Percentiles rank a stretch among this genome's conserved stretches.
Evolutionary conservation across 2,797 vertebrate genomes (phyloP).

Genomic region (Triplophysa yarkandensis): DNA sequence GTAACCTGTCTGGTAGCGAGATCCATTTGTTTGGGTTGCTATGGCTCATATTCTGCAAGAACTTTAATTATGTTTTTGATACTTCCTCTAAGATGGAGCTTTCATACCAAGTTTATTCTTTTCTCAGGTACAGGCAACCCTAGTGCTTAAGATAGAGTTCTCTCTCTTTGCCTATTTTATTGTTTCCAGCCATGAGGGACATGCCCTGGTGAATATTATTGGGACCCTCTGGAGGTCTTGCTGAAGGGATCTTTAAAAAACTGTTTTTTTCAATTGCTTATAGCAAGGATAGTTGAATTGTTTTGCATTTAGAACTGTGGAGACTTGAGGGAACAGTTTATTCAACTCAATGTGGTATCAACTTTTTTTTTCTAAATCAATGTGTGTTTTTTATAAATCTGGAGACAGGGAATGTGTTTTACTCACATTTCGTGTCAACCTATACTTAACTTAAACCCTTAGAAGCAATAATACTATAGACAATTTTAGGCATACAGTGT

Average conservation of each 20-base stretch:
- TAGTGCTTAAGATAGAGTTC: conserved; percentile 6
- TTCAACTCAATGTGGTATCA: background rate
- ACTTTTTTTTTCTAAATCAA: too few relatives aligned
- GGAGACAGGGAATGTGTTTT: too few relatives aligned
- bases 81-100: conserved; percentile 19
- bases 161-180: background rate
- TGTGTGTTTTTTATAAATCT: too few relatives aligned
- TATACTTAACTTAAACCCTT: too few relatives aligned
- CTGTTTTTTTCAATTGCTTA: background rate
- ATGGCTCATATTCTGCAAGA: conserved; percentile 38
- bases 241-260: conserved; percentile 4
- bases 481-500: too few relatives aligned
- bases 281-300: background rate
- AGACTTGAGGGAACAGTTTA: background rate
- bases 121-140: background rate
- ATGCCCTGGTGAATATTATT: conserved; percentile 20
- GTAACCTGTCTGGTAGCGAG: background rate
- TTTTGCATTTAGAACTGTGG: background rate
- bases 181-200: conserved; percentile 22
- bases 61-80: conserved; percentile 41
- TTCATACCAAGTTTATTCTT: conserved; percentile 21
- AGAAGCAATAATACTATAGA: too few relatives aligned
- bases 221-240: background rate
- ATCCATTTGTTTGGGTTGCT: conserved; percentile 42
- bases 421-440: too few relatives aligned